Evolutionary conservation across 2,888 invertebrate species (phyloP), one percentile per base, ranked within the genome.

Genomic region (Hirtodrosophila trivittata): DNA sequence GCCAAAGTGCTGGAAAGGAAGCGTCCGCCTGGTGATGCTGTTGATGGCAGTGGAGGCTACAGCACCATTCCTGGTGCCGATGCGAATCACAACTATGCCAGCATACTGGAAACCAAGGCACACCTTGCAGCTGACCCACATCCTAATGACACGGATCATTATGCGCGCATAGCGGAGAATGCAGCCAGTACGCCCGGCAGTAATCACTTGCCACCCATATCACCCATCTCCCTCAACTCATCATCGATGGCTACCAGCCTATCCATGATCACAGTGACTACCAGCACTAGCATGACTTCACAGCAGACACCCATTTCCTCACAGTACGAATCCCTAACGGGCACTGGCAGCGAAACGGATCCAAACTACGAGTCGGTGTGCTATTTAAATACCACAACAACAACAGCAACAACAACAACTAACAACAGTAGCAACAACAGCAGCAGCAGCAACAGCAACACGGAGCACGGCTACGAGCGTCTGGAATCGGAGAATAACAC

Each of bases 301-400:
- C 78, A 74, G 43, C 91, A 92, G 18, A 92, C 93, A 33, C 86
- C 87, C 8, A 90, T 92, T 1, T 95, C 95, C 84, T 95, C 95
- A 2, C 95, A 95, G 89, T 96, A 95, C 86, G 95, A 95, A 87
- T 95, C 95, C 1, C 93, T 95, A 92, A 94, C 94, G 0, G 94
- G 94, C 67, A 94, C 94, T 0, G 94, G 94, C 68, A 95, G 95
- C 85, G 95, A 95, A 88, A 94, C 94, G 0, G 95, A 96, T 91
- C 95, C 95, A 0, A 96, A 96, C 88, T 96, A 96, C 83, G 96
- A 96, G 88, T 95, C 95, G 70, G 95, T 96, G 0, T 94, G 94
- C 73, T 95, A 95, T 89, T 92, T 94, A 78, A 94, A 94, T 60
- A 69, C 87, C 6, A 69, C 66, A 35, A 45, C 76, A 6, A 46